Evolutionary conservation across 2,888 invertebrate species (phyloP), one percentile per base, ranked within the genome.

Genomic region (Acanthosepion pharaonis): DNA sequence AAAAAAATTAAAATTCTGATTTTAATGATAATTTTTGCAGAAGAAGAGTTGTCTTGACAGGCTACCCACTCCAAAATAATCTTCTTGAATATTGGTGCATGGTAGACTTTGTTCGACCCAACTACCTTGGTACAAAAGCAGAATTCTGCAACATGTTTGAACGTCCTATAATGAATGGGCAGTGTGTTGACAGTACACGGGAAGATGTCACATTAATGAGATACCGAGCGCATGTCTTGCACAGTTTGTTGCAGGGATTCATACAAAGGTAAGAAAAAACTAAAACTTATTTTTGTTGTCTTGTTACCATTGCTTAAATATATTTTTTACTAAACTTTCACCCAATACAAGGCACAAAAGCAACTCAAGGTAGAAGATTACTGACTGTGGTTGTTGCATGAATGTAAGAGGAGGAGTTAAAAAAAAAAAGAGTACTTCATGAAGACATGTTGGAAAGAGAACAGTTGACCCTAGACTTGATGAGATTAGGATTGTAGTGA

Each of bases 71-170:
- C 25, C 99, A 99, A 97, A 99, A 99, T 97, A 99, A 99, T 97
- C 98, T 99, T 42, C 97, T 98, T 96, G 98, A 97, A 97, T 99
- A 99, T 97, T 99, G 99, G 99, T 99, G 99, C 97, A 99, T 99
- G 99, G 99, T 99, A 0, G 99, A 99, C 97, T 99, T 99, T 97
- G 99, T 99, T 0, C 98, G 99, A 49, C 99, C 99, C 0, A 99
- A 99, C 98, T 99, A 99, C 97, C 98, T 99, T 91, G 99, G 99
- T 95, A 99, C 99, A 49, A 99, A 99, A 97, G 99, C 99, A 0
- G 99, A 99, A 97, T 99, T 99, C 97, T 98, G 99, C 97, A 99
- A 99, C 97, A 99, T 99, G 99, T 99, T 99, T 97, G 99, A 99
- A 97, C 98, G 99, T 28, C 99, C 99, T 0, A 99, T 99, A 96